Percentiles rank a stretch among this genome's conserved stretches.
These are phyloP conservation scores for Merops nubicus DNA, from an alignment of 2,113 vertebrate species.

Conservation along the genomic window DNA sequence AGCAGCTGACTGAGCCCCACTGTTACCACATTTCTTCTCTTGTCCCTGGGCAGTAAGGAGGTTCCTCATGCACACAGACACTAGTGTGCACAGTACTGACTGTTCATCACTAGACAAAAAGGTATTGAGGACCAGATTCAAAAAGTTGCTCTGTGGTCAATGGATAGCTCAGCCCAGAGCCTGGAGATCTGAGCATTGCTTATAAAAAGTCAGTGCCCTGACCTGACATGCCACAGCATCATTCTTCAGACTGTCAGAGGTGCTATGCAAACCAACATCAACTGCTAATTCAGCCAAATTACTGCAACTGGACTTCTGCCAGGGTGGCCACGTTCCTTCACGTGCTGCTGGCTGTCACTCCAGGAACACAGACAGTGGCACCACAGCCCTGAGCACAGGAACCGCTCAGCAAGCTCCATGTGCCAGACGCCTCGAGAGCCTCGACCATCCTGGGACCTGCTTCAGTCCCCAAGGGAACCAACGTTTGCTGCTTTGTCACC, in stretches of 20 bases:
- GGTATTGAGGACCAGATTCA: not conserved
- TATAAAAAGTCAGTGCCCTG: not conserved
- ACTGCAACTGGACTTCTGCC: not conserved
- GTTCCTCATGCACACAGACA: not conserved
- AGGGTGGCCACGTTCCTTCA: not conserved
- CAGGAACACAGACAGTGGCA: not conserved
- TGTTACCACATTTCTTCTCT: not conserved
- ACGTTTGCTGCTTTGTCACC: not conserved
- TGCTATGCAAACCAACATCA: not conserved
- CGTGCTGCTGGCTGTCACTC: not conserved
- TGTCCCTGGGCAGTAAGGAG: not conserved
- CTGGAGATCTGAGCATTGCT: fast-evolving
- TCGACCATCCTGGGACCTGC: not conserved
- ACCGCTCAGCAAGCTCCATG: not conserved
- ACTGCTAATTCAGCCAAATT: not conserved
- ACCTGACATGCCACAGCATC: not conserved
- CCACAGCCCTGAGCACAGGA: not conserved
- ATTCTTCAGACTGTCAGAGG: not conserved
- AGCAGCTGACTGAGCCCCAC: not conserved
- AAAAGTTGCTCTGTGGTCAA: not conserved
- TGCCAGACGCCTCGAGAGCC: not conserved
- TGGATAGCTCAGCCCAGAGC: not conserved
- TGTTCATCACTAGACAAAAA: not conserved
- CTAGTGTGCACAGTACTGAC: not conserved
- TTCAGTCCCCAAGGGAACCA: not conserved